Conservation (phyloP, 2,888 invertebrate genomes). For the Ptychoptera contaminata region DNA sequence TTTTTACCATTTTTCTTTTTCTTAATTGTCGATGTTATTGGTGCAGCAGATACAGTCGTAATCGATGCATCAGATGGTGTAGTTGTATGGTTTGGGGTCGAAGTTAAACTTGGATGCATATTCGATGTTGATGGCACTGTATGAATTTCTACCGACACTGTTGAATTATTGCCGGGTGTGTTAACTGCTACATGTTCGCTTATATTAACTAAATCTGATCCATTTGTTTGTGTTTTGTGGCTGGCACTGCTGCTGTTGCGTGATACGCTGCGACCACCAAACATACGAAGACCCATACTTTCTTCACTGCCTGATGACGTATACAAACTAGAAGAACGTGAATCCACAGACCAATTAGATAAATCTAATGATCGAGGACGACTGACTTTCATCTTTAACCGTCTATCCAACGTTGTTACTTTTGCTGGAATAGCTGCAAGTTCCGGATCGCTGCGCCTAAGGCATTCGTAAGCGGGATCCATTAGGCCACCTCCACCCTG, state of each 20-base stretch:
- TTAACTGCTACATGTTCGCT: slow-evolving; percentile 23
- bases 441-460: slow-evolving; percentile 70
- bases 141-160: slow-evolving; percentile 25
- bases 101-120: slow-evolving; percentile 6
- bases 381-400: slow-evolving; percentile 67
- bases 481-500: slow-evolving; percentile 38
- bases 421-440: slow-evolving; percentile 67
- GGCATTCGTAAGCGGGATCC: slow-evolving; percentile 49
- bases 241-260: slow-evolving; percentile 63
- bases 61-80: not conserved
- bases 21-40: slow-evolving; percentile 22
- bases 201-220: slow-evolving; percentile 33
- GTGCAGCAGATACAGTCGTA: slow-evolving; percentile 20
- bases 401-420: slow-evolving; percentile 65
- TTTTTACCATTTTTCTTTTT: slow-evolving; percentile 23
- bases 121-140: slow-evolving; percentile 5
- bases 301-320: slow-evolving; percentile 80
- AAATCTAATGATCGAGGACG: slow-evolving; percentile 67
- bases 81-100: slow-evolving; percentile 18
- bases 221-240: slow-evolving; percentile 37
- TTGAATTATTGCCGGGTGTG: slow-evolving; percentile 20
- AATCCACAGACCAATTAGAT: slow-evolving; percentile 80
- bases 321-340: slow-evolving; percentile 62
- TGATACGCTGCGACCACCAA: slow-evolving; percentile 46
- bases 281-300: slow-evolving; percentile 49